phyloP scores from a whole-genome alignment of 2,888 invertebrate genomes.

The Argyra leucocephala region DNA sequence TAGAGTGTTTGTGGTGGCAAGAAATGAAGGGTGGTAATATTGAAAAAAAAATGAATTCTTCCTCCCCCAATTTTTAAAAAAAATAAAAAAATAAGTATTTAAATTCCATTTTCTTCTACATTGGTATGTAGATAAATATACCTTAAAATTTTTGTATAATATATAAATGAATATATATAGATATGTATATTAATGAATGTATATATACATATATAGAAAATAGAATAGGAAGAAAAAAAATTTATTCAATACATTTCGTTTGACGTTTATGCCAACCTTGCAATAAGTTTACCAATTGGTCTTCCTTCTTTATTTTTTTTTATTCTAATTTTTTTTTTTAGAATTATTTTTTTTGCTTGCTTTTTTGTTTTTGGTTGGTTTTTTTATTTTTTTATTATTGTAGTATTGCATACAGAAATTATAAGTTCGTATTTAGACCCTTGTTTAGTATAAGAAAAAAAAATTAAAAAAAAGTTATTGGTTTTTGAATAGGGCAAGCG shows the following conservation, averaged over 20 bases:
- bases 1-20: not conserved
- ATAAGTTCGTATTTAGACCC: not conserved
- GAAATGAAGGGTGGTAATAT: not conserved
- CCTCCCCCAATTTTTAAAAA: not conserved
- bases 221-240: not conserved
- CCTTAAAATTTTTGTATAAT: not conserved
- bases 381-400: not conserved
- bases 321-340: not conserved
- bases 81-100: not conserved
- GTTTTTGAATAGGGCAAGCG: slow-evolving; percentile 5
- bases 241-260: slow-evolving; percentile 3
- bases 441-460: not conserved
- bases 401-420: not conserved
- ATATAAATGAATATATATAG: not conserved
- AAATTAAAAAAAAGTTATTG: not conserved
- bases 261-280: slow-evolving; percentile 6
- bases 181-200: not conserved
- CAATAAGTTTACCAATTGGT: slow-evolving; percentile 6
- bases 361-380: not conserved
- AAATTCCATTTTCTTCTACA: not conserved
- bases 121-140: not conserved
- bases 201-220: not conserved
- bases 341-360: no score
- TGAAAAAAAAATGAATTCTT: not conserved
- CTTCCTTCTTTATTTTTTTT: not conserved